Evolutionary conservation across 2,888 invertebrate species (phyloP), one percentile per base, ranked within the genome.

Genomic region (Melipona bicolor): DNA sequence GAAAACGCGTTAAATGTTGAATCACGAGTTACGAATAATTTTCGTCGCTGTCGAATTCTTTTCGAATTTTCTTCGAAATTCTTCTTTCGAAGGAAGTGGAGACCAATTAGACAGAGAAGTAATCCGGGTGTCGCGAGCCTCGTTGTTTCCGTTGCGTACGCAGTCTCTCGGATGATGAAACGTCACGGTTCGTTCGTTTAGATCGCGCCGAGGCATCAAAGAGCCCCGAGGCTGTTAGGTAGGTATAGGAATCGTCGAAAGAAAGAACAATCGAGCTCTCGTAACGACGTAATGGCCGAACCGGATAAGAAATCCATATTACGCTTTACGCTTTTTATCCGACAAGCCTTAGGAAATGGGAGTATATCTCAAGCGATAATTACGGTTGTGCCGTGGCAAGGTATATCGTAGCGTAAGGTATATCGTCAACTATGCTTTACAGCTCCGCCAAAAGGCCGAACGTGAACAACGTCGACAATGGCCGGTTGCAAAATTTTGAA

Each of bases 401-500:
- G 32, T n/a, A n/a, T n/a, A n/a, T n/a, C n/a, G n/a, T 32, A 64
- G 27, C 3, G 4, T 19, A 19, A 13, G 11, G 13, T 21, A 27
- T 68, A 32, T 11, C 32, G 24, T 43, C 36, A 56, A 36, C 56
- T 52, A 27, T 69, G 13, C 21, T 24, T 68, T 64, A 19, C n/a
- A 17, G n/a, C 15, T 13, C 17, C 15, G 61, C 0, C 3, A 32
- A 65, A 43, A 27, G 43, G n/a, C 19, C 17, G 27, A 15, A 61
- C 21, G n/a, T 19, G 49, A 21, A 32, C 9, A 50, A 64, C 69
- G 71, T 84, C 80, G 83, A 90, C 90, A 91, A 90, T 90, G 86
- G 89, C 54, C 62, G 86, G 85, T 91, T 92, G 86, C 92, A 90
- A 92, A 92, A 92, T 90, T 87, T 87, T 88, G 86, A 83, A 87